Percentiles rank a stretch among this genome's conserved stretches.
Evolutionary conservation across 1,140 invertebrate genomes (phyloP).

Genomic region (Zaprionus tsacasi): DNA sequence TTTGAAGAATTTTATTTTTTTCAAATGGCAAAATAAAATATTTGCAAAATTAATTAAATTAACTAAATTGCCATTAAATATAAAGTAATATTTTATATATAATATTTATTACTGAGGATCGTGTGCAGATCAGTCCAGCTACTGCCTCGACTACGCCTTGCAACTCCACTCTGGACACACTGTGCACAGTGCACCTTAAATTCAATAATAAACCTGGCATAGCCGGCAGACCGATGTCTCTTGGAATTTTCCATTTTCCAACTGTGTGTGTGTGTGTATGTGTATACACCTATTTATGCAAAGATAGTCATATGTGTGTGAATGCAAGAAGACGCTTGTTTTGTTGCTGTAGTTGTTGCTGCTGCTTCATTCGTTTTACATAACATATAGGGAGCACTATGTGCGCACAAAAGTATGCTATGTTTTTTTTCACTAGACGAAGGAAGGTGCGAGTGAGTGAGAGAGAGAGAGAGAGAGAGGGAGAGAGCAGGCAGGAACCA

Average conservation of each 20-base stretch:
- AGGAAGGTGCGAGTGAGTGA: too few relatives aligned
- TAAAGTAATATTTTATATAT: too few relatives aligned
- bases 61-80: too few relatives aligned
- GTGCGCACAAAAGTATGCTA: not conserved
- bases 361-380: slow-evolving; percentile 56
- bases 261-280: slow-evolving; percentile 6
- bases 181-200: slow-evolving; percentile 21
- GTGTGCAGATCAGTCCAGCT: not conserved
- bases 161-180: not conserved
- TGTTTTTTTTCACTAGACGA: too few relatives aligned
- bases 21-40: too few relatives aligned
- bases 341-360: slow-evolving; percentile 31
- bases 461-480: too few relatives aligned
- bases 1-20: too few relatives aligned
- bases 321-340: slow-evolving; percentile 34
- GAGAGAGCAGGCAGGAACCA: slow-evolving; percentile 38
- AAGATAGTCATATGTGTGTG: not conserved
- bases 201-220: slow-evolving; percentile 52
- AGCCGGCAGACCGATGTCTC: slow-evolving; percentile 19
- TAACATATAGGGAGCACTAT: slow-evolving; percentile 16
- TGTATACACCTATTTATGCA: slow-evolving; percentile 16
- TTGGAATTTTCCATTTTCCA: slow-evolving; percentile 69
- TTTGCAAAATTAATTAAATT: too few relatives aligned
- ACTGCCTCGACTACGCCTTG: not conserved
- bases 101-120: not conserved